Evolutionary conservation across 2,888 invertebrate genomes (phyloP), one percentile per base, ranked within the genome.

Genomic region (Himalopsyche anomala): DNA sequence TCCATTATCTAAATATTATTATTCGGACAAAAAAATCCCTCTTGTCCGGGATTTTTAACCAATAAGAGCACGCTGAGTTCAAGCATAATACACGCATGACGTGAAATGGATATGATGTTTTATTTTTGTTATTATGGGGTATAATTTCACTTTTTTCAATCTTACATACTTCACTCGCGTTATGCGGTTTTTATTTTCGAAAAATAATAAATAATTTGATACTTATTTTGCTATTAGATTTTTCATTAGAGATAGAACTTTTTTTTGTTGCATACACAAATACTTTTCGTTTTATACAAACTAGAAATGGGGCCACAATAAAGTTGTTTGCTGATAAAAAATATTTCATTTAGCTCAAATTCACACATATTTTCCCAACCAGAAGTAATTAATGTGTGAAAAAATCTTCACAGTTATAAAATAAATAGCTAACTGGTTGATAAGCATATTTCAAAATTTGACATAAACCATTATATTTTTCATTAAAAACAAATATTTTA

Each of bases 1-100:
- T 62, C 62, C 62, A 62, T 62, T 62, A 62, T 62, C 62, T 62
- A 62, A 62, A 62, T 62, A 62, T 62, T 62, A 62, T 62, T 62
- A 62, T n/a, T 62, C 19, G 62, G 62, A 62, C 62, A 62, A 62
- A 62, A 28, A 62, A 62, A 62, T 62, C 62, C 28, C 62, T 62
- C 28, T 62, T 62, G 62, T 62, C 62, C 62, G 19, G 62, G 11
- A 62, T 62, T 62, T 62, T 62, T 62, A 62, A 62, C 19, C 62
- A 62, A 62, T 62, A 62, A 62, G 62, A 62, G 62, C 62, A 62
- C 28, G 62, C 62, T 62, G 62, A 28, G 62, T 62, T 62, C n/a
- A 62, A 62, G 19, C 62, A 62, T 62, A 62, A 62, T 11, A 62
- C 62, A 62, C 62, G 62, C 62, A 62, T 62, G 62, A 62, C 62